Evolutionary conservation across 2,888 invertebrate species (phyloP).

Genomic region (Altica lythri): DNA sequence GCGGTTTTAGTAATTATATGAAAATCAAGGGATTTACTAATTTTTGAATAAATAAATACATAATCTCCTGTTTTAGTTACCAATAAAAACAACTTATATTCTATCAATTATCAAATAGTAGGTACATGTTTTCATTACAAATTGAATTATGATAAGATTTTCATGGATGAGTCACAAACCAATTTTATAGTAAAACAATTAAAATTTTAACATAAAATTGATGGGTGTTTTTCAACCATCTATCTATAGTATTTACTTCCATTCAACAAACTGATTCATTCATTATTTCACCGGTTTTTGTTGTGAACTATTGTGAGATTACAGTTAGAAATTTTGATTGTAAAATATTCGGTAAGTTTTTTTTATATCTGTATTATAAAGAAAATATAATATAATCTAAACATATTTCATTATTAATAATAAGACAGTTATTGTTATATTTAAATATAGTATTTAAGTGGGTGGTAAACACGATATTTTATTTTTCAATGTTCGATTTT

Average conservation of each 20-base stretch:
- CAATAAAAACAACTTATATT: too few relatives aligned
- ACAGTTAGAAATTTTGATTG: slow-evolving; percentile 1
- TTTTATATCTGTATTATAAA: not conserved
- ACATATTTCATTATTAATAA: too few relatives aligned
- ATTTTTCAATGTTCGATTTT: too few relatives aligned
- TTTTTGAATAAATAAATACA: too few relatives aligned
- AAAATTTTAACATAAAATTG: slow-evolving; percentile 13
- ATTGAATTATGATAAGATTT: not conserved
- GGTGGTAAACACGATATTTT: not conserved
- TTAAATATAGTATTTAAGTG: not conserved
- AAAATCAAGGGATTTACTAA: too few relatives aligned
- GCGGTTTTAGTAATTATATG: too few relatives aligned
- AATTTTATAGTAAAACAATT: slow-evolving; percentile 21
- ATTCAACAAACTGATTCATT: slow-evolving; percentile 11
- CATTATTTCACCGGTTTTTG: slow-evolving; percentile 14
- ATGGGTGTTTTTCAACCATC: slow-evolving; percentile 18
- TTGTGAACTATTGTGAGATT: not conserved
- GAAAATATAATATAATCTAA: too few relatives aligned
- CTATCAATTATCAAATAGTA: too few relatives aligned
- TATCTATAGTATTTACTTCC: slow-evolving; percentile 12
- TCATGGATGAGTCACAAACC: slow-evolving; percentile 8
- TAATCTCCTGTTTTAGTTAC: too few relatives aligned
- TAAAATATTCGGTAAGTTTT: slow-evolving; percentile 12
- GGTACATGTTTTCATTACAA: not conserved
- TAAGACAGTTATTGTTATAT: too few relatives aligned